phyloP scores from a whole-genome alignment of 2,797 vertebrate species.

The Leptodactylus fallax region DNA sequence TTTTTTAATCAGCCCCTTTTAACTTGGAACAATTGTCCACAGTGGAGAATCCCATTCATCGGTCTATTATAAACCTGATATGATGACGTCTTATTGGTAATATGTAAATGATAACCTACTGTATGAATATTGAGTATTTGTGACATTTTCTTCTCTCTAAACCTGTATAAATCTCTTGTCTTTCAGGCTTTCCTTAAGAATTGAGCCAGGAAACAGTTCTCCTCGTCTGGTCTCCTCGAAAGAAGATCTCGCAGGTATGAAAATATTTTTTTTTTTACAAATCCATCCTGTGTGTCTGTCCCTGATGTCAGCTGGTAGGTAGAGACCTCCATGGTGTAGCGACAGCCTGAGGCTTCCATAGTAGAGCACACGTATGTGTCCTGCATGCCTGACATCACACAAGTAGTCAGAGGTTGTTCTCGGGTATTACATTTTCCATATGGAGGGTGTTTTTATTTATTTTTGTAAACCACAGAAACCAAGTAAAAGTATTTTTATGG shows the following conservation, averaged over 20 bases:
- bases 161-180: conserved; percentile 33
- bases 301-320: too few relatives aligned
- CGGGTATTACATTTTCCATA: conserved; percentile 35
- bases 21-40: too few relatives aligned
- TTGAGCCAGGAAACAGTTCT: conserved; percentile 91
- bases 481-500: conserved; percentile 39
- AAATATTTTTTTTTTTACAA: neutral
- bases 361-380: neutral
- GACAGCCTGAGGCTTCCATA: neutral
- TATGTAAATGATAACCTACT: neutral
- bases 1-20: too few relatives aligned
- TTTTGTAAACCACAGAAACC: conserved; percentile 16
- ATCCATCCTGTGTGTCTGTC: too few relatives aligned
- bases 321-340: neutral
- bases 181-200: conserved; percentile 90
- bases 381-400: neutral
- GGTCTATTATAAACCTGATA: too few relatives aligned
- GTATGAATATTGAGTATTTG: neutral
- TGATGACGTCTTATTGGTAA: too few relatives aligned
- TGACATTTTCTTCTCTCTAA: neutral
- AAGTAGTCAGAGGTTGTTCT: conserved; percentile 35
- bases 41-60: too few relatives aligned
- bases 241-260: conserved; percentile 91
- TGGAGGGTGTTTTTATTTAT: neutral
- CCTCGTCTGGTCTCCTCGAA: conserved; percentile 92